These are phyloP conservation scores for Vannuccia rotundouncinata DNA, from an alignment of 2,888 invertebrate genomes.

Conservation along the genomic window DNA sequence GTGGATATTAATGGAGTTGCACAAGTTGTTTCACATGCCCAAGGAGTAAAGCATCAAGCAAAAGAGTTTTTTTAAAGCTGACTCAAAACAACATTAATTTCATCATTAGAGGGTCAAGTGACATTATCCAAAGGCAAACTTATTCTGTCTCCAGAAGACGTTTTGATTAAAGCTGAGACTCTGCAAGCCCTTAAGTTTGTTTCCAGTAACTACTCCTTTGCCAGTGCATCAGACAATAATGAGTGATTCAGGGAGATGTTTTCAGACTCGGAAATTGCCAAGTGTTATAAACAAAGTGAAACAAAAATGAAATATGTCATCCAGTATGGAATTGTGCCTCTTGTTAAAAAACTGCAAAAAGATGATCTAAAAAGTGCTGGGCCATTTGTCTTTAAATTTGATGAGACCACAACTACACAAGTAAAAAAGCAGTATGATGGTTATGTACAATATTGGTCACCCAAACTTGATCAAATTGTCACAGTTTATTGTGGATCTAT, in stretches of 20 bases:
- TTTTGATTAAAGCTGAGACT: not conserved
- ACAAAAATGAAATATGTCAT: slow-evolving; percentile 15
- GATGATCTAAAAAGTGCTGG: not conserved
- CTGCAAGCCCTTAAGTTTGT: slow-evolving; percentile 15
- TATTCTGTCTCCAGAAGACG: slow-evolving; percentile 7
- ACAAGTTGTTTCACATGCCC: slow-evolving; percentile 10
- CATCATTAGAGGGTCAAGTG: slow-evolving; percentile 4
- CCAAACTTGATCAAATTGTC: not conserved
- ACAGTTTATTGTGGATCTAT: slow-evolving; percentile 24
- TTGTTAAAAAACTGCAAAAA: slow-evolving; percentile 14
- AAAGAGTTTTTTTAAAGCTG: not conserved
- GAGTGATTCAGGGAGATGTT: slow-evolving; percentile 20
- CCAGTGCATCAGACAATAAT: slow-evolving; percentile 5
- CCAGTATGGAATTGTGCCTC: not conserved
- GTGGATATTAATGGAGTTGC: not conserved
- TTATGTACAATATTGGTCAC: slow-evolving; percentile 24
- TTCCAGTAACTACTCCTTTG: slow-evolving; percentile 19
- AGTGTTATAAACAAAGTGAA: not conserved
- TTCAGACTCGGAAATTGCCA: slow-evolving; percentile 12
- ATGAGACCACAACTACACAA: slow-evolving; percentile 6
- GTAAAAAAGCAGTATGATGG: slow-evolving; percentile 17
- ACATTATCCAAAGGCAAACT: slow-evolving; percentile 2
- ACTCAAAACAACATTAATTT: not conserved
- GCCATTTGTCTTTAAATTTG: slow-evolving; percentile 25
- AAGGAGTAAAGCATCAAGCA: not conserved